Evolutionary conservation across 2,113 vertebrate species (phyloP), one percentile per base, ranked within the genome.

Genomic region (Phaethon lepturus): DNA sequence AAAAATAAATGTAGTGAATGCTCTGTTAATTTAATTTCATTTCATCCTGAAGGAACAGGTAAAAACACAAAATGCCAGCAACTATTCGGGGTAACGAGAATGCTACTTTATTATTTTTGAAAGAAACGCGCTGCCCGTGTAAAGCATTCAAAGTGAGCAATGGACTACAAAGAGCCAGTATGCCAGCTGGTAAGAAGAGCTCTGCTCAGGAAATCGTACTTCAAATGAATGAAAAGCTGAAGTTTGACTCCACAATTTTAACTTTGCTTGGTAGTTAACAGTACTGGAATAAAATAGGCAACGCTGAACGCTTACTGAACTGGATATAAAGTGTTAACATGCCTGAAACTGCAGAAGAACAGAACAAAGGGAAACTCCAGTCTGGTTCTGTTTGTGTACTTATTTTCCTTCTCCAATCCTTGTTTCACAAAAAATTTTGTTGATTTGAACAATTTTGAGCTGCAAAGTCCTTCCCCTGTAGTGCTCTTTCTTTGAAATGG

Each of bases 1-100:
- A 33, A 2, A 2, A 80, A 77, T 89, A 94, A 78, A 90, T 18
- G 25, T 28, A 63, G 47, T 42, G 82, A 88, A 84, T 1, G 8
- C 47, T 83, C 53, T 74, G 53, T 76, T 93, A 59, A 82, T 72
- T 93, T 79, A 10, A 93, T 94, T 91, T 76, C 11, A 50, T 75
- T 95, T 86, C 26, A 77, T 77, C 75, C 75, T 71, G 69, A 29
- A 86, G 72, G 64, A 97, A 72, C 79, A 92, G 82, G 62, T 83
- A 63, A 80, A 94, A 86, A 83, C 62, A 92, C 29, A 69, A 86
- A 93, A 92, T 50, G 50, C 63, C 78, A 92, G 75, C 55, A 86
- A 83, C 50, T 52, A 25, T 80, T 88, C 42, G 86, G 59, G 86
- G 59, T 52, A 86, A 50, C 31, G 60, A 67, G 66, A 86, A 73